Conservation (phyloP, 2,888 invertebrate species). For the Meandrusa payeni region DNA sequence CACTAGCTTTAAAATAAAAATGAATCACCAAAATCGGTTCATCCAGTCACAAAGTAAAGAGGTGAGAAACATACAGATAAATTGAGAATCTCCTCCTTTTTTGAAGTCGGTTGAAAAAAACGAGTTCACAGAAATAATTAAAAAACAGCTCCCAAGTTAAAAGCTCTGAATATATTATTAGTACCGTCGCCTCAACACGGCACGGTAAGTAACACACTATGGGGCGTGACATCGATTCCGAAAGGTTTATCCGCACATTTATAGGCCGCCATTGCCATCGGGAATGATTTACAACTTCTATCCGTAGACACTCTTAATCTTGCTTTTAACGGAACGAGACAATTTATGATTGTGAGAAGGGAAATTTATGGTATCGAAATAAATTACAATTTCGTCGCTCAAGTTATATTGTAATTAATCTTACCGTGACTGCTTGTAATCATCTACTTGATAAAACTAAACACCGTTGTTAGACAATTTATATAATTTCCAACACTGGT, state of each 20-base stretch:
- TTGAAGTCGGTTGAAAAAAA: too few relatives aligned
- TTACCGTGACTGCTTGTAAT: background rate
- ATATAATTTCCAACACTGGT: too few relatives aligned
- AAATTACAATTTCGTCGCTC: constrained; percentile 32
- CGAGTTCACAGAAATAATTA: too few relatives aligned
- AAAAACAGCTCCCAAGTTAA: too few relatives aligned
- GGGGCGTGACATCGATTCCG: constrained; percentile 6
- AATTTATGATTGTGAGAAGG: constrained; percentile 29
- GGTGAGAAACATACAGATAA: too few relatives aligned
- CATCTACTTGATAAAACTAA: too few relatives aligned
- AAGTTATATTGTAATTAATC: constrained; percentile 7
- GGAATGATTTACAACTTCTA: constrained; percentile 28
- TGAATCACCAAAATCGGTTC: too few relatives aligned
- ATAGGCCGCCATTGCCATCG: constrained; percentile 25
- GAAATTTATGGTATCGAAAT: constrained; percentile 28
- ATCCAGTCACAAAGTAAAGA: too few relatives aligned
- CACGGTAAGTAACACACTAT: background rate
- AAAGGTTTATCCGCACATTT: constrained; percentile 23
- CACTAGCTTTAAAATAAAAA: too few relatives aligned
- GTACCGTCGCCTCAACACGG: background rate
- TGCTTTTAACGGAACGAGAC: constrained; percentile 26
- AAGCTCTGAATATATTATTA: background rate
- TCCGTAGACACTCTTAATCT: constrained; percentile 27
- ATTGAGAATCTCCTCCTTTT: too few relatives aligned
- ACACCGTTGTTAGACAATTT: too few relatives aligned